Base-by-base conservation (phyloP, 1,140 invertebrate species). In the Saccostrea glomerata region DNA sequence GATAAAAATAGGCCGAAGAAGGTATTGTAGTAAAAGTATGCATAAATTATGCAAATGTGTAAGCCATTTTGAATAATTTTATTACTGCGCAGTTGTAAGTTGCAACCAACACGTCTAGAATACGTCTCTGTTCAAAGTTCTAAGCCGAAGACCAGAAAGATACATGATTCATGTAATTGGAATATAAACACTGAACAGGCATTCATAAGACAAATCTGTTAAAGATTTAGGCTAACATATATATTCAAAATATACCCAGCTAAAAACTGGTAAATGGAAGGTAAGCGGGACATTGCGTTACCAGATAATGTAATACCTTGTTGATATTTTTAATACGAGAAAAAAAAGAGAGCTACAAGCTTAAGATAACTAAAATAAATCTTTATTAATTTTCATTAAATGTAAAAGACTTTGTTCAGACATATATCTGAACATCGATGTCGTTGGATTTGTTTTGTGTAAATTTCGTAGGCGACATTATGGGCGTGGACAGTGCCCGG, bases 31-130 rank as follows among this genome's bases (percentile, higher is more conserved):
- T 77, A 87, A 87, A 36, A 87, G 56, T 77, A 87, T 87, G 86
- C 86, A 87, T 87, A 87, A 87, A 87, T 87, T 87, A 87, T 87
- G 86, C 86, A 87, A 87, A 87, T 87, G 86, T 73, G 86, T 82
- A 84, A 84, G 82, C 82, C 82, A 84, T 84, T 84, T 84, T 84
- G 82, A 84, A 84, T 84, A 77, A 84, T 84, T 83, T 84, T 84
- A 54, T 84, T n/a, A 84, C 11, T 55, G 47, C 82, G 40, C 54
- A 84, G 40, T 84, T 36, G 54, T 20, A 36, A 56, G 20, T 20
- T 15, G 40, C 82, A 54, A 12, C 17, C 23, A 77, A 77, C 54
- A 84, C 20, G 82, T 1, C 13, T 40, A 20, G 23, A 36, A 36
- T 36, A 36, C 30, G 30, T 36, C 30, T 36, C n/a, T 54, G 20